These are phyloP conservation scores for Falco columbarius DNA, from an alignment of 2,797 vertebrate genomes.

Conservation along the genomic window DNA sequence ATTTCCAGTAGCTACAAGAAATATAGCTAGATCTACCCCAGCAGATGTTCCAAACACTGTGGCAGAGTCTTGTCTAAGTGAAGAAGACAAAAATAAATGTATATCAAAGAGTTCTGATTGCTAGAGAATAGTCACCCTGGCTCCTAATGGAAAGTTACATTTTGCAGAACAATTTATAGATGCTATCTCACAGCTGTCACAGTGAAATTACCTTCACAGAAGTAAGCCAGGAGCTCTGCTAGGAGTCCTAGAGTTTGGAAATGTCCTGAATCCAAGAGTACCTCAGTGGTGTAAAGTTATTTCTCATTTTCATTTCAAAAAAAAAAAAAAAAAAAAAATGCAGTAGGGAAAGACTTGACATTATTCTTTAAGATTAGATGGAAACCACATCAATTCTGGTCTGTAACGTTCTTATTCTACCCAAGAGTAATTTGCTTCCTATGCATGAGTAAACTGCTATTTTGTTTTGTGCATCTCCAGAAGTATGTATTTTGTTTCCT, in stretches of 20 bases:
- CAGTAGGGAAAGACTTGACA: conserved; percentile 31
- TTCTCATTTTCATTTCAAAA: conserved; percentile 34
- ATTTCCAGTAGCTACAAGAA: conserved; percentile 36
- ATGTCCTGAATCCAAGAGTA: conserved; percentile 23
- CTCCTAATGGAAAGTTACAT: conserved; percentile 59
- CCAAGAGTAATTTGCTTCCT: conserved; percentile 61
- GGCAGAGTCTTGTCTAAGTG: not conserved
- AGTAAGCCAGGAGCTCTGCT: conserved; percentile 35
- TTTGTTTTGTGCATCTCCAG: conserved; percentile 44
- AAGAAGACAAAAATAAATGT: conserved; percentile 35
- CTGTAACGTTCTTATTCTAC: conserved; percentile 36
- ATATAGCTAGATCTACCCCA: not conserved
- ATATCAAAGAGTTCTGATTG: conserved; percentile 51
- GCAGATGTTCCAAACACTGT: not conserved
- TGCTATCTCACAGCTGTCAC: conserved; percentile 59
- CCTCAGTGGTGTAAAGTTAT: conserved; percentile 22
- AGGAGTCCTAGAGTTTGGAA: conserved; percentile 23
- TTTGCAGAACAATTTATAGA: conserved; percentile 57
- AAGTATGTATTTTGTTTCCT: conserved; percentile 13
- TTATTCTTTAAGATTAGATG: conserved; percentile 60
- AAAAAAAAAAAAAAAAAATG: not conserved
- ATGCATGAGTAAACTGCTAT: conserved; percentile 54
- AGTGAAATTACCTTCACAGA: conserved; percentile 56
- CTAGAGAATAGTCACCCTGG: not conserved
- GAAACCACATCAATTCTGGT: conserved; percentile 51